Evolutionary conservation across 2,113 vertebrate species (phyloP), one percentile per base, ranked within the genome.

Genomic region (Hydrolagus affinis): DNA sequence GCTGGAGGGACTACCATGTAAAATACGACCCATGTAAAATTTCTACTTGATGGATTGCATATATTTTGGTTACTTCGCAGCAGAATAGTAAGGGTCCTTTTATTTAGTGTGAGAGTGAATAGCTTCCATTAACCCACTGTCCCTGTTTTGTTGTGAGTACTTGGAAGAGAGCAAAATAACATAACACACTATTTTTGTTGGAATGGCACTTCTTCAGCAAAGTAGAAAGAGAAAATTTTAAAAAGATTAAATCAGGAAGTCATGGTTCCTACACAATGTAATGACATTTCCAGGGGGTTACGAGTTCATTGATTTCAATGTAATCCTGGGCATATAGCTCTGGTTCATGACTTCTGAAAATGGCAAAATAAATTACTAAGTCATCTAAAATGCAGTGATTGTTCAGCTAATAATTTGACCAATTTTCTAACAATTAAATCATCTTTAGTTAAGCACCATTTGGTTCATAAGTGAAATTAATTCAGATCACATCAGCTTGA

Each of bases 351-450:
- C 15, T 30, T 44, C 30, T 72, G 70, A 72, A 72, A 69, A 72
- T 11, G 15, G 15, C 25, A 30, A 72, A 72, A 72, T 28, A 28
- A 30, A 30, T 7, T 14, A 6, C 32, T 75, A 10, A 30, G 19
- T 8, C 56, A 19, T 3, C 21, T 30, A 56, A 75, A 75, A 56
- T 44, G 19, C 9, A 10, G 32, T 75, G 32, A 75, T 75, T 75
- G 19, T 17, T 75, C 10, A 56, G 21, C 17, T 10, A 75, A 56
- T 21, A 75, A 15, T 56, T 56, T 11, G 32, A 75, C 73, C 32
- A 75, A 75, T 75, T 75, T 75, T 56, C 73, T n/a, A 19, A 56
- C 73, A 75, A 75, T 75, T 75, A 21, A 75, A 75, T 19, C 73
- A 21, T 56, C 32, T 74, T 75, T 19, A 21, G 73, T 15, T 75